A percentile compares a stretch with the other conserved stretches of the same genome.
phyloP scores from a whole-genome alignment of 2,888 invertebrate genomes.

The Digitonthophagus gazella region DNA sequence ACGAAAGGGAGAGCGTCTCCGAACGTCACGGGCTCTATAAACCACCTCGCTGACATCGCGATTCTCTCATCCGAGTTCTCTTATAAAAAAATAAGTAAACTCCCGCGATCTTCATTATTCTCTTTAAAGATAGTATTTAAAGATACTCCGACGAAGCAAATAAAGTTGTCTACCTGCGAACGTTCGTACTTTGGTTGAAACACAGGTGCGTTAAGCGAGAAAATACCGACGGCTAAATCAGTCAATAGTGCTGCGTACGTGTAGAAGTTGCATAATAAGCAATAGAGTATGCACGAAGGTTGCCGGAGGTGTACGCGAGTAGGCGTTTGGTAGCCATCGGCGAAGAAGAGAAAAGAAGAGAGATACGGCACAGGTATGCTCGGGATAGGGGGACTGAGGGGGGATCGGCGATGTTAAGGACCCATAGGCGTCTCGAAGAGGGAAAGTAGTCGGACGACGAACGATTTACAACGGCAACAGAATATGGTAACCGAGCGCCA shows the following conservation, averaged over 20 bases:
- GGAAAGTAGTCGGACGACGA: conserved; percentile 36
- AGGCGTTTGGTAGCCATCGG: neutral
- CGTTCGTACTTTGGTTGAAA: too few species aligned
- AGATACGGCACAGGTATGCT: neutral
- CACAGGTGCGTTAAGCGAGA: neutral
- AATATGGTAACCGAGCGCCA: conserved; percentile 31
- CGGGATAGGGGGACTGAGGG: neutral
- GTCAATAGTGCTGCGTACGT: neutral
- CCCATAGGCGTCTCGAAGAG: conserved; percentile 31
- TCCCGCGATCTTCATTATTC: too few species aligned
- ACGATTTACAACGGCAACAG: conserved; percentile 25
- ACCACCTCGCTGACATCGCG: conserved; percentile 24
- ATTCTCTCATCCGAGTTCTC: neutral
- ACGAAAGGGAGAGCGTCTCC: conserved; percentile 21
- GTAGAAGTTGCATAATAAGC: neutral
- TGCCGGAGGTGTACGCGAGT: neutral
- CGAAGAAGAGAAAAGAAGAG: neutral
- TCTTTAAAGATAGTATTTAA: neutral
- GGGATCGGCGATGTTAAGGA: neutral
- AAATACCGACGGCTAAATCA: neutral
- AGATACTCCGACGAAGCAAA: neutral
- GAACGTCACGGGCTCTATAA: conserved; percentile 18
- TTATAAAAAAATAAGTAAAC: neutral
- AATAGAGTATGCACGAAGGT: conserved; percentile 4
- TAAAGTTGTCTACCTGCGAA: too few species aligned